phyloP scores from a whole-genome alignment of 2,888 invertebrate genomes.

The Nephrocerus scutellatus region DNA sequence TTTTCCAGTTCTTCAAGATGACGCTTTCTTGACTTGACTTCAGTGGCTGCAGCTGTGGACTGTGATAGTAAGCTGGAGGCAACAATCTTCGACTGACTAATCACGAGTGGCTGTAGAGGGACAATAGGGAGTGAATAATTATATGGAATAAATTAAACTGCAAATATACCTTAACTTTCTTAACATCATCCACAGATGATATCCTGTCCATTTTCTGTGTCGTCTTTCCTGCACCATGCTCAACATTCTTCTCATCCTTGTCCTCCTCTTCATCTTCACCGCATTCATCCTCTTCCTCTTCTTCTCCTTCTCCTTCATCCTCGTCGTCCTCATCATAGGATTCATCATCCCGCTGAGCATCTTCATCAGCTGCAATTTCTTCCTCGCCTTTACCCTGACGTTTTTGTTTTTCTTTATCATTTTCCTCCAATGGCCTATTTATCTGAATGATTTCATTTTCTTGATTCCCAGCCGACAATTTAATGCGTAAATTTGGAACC shows the following conservation, averaged over 20 bases:
- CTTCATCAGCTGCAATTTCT: slow-evolving; percentile 26
- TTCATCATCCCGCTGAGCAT: slow-evolving; percentile 8
- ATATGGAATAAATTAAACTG: slow-evolving; percentile 3
- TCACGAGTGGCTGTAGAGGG: slow-evolving; percentile 35
- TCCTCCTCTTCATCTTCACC: slow-evolving; percentile 25
- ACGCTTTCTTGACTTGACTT: slow-evolving; percentile 30
- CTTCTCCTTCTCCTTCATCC: slow-evolving; percentile 25
- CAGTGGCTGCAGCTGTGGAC: slow-evolving; percentile 18
- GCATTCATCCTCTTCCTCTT: slow-evolving; percentile 30
- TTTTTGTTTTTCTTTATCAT: slow-evolving; percentile 7
- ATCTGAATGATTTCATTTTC: slow-evolving; percentile 18
- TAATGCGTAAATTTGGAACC: slow-evolving; percentile 44
- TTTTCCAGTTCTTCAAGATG: slow-evolving; percentile 28
- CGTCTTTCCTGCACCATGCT: slow-evolving; percentile 7
- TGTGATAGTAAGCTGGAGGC: slow-evolving; percentile 7
- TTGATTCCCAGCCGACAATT: slow-evolving; percentile 29
- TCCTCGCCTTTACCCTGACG: slow-evolving; percentile 21
- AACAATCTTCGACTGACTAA: slow-evolving; percentile 37
- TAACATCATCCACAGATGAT: slow-evolving; percentile 13
- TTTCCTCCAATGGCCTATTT: too few relatives aligned
- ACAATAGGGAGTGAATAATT: background rate
- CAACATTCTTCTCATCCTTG: slow-evolving; percentile 18
- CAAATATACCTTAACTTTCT: slow-evolving; percentile 36
- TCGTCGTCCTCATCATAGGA: slow-evolving; percentile 25
- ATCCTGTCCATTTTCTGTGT: slow-evolving; percentile 4